phyloP scores from a whole-genome alignment of 2,113 vertebrate species.

The Pyrgilauda ruficollis region DNA sequence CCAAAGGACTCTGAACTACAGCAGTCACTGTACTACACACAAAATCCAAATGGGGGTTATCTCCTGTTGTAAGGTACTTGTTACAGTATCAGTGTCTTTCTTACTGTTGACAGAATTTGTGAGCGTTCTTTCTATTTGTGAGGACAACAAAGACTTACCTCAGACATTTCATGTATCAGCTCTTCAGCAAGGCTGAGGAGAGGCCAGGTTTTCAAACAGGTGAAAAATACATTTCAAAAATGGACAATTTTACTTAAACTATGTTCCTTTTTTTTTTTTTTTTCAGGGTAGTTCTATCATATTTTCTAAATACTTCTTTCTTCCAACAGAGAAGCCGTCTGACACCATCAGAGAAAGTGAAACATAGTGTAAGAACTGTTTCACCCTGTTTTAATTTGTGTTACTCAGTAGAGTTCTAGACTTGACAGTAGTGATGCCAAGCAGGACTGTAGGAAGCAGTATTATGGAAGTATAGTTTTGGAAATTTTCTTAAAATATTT shows the following conservation, averaged over 20 bases:
- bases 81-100: neutral
- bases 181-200: neutral
- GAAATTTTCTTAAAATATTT: neutral
- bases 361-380: neutral
- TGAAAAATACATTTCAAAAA: neutral
- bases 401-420: neutral
- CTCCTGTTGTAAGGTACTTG: neutral
- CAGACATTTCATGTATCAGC: accelerated
- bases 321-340: neutral
- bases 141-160: neutral
- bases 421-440: neutral
- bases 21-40: neutral
- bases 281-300: neutral
- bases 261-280: neutral
- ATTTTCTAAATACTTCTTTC: neutral
- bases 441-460: neutral
- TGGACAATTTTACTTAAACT: neutral
- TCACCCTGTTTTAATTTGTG: neutral
- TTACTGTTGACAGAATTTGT: neutral
- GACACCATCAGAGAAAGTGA: neutral
- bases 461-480: neutral
- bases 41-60: neutral
- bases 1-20: neutral
- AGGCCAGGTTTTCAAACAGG: neutral
- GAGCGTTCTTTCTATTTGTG: neutral